A percentile compares a stretch with the other conserved stretches of the same genome.
Conservation (phyloP, 2,888 invertebrate species). For the Eupithecia vulgata region DNA sequence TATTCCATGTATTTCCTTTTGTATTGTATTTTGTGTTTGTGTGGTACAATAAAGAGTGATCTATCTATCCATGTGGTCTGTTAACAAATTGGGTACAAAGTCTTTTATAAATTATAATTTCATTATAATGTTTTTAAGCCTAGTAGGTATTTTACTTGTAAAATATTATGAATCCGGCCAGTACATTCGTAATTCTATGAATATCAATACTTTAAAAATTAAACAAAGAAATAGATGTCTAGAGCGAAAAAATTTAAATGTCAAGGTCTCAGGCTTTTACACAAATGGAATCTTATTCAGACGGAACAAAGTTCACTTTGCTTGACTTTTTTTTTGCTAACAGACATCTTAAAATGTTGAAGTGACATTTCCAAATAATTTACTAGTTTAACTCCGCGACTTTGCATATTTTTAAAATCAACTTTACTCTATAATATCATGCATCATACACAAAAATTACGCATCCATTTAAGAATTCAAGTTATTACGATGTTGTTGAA, state of each 20-base stretch:
- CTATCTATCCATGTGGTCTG: too few relatives aligned
- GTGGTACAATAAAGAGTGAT: too few relatives aligned
- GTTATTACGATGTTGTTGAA: too few relatives aligned
- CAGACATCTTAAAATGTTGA: slow-evolving; percentile 22
- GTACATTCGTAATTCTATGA: neutral
- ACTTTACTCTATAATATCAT: neutral
- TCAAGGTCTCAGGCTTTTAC: slow-evolving; percentile 33
- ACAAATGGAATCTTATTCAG: slow-evolving; percentile 24
- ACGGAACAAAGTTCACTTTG: slow-evolving; percentile 26
- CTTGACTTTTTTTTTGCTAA: slow-evolving; percentile 8
- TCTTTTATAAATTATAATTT: too few relatives aligned
- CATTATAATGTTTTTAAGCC: too few relatives aligned
- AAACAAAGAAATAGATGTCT: slow-evolving; percentile 31
- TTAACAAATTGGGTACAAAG: too few relatives aligned
- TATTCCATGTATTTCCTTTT: too few relatives aligned
- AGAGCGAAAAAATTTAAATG: slow-evolving; percentile 34
- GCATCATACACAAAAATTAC: neutral
- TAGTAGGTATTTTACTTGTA: neutral
- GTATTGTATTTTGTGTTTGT: too few relatives aligned
- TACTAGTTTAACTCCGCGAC: neutral
- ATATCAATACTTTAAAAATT: slow-evolving; percentile 12
- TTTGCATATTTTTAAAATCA: neutral
- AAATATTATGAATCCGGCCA: neutral
- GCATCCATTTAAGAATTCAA: too few relatives aligned
- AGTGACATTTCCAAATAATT: slow-evolving; percentile 38